These are phyloP conservation scores for Bellardia bayeri DNA, from an alignment of 2,888 invertebrate species.

Conservation along the genomic window DNA sequence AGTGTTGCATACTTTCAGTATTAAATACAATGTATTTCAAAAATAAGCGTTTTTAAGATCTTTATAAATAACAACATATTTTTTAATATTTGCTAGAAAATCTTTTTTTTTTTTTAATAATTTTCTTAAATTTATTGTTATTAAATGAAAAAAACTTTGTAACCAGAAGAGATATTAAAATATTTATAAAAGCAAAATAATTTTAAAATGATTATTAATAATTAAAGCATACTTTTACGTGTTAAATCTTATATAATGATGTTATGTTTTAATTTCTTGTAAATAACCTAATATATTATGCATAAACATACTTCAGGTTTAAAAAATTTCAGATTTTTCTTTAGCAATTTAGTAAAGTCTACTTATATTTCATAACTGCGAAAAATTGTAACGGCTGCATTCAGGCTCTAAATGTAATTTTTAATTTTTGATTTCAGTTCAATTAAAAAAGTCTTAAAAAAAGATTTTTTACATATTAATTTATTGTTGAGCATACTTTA, in stretches of 20 bases:
- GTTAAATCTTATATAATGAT: not conserved
- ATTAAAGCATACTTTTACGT: not conserved
- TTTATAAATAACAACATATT: too few species aligned
- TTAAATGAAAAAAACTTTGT: too few species aligned
- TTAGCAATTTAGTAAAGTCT: not conserved
- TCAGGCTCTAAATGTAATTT: conserved; percentile 1
- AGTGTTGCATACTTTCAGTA: too few species aligned
- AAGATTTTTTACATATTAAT: not conserved
- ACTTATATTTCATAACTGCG: not conserved
- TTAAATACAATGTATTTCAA: too few species aligned
- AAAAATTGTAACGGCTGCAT: not conserved
- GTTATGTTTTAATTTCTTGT: not conserved
- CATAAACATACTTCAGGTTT: not conserved
- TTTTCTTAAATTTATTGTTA: too few species aligned
- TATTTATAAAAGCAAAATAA: too few species aligned
- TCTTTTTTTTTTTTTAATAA: too few species aligned
- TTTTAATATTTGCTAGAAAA: too few species aligned
- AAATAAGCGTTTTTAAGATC: too few species aligned
- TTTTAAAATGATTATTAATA: not conserved
- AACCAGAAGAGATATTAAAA: too few species aligned
- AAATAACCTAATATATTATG: not conserved
- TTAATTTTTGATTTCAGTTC: not conserved
- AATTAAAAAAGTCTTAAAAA: conserved; percentile 14
- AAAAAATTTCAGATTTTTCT: not conserved
- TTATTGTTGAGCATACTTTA: conserved; percentile 45